Conservation (phyloP, 2,113 vertebrate genomes). For the Leuciscus idus region DNA sequence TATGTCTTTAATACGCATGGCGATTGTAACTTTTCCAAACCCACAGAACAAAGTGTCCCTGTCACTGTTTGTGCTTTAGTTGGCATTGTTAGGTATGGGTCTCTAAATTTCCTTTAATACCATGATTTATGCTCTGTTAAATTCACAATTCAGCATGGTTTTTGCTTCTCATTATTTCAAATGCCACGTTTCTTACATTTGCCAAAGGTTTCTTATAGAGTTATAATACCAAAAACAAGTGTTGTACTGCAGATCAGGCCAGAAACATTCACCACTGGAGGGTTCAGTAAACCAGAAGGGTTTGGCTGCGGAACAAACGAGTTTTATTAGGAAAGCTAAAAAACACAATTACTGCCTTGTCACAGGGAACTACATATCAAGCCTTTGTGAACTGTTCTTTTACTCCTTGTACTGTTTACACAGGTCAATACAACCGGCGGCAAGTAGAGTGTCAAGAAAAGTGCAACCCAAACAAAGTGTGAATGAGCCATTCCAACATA, state of each 20-base stretch:
- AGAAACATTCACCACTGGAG: not conserved
- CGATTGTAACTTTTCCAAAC: conserved; percentile 10
- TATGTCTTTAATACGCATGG: conserved; percentile 26
- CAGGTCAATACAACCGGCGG: conserved; percentile 35
- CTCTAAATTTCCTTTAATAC: conserved; percentile 43
- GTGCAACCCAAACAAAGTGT: conserved; percentile 48
- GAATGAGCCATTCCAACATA: conserved; percentile 47
- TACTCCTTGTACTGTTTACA: conserved; percentile 20
- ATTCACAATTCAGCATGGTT: conserved; percentile 16
- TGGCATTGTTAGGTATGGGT: conserved; percentile 41
- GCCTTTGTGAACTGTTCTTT: conserved; percentile 47
- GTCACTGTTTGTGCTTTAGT: conserved; percentile 41
- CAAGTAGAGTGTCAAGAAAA: conserved; percentile 28
- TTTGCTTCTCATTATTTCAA: conserved; percentile 41
- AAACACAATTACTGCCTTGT: conserved; percentile 17
- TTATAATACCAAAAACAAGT: conserved; percentile 11
- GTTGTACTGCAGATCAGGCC: not conserved
- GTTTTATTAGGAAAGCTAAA: conserved; percentile 22
- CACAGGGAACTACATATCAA: conserved; percentile 35
- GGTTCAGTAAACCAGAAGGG: conserved; percentile 21
- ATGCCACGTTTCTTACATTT: conserved; percentile 18
- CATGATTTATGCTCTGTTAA: conserved; percentile 39
- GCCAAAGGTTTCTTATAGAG: not conserved
- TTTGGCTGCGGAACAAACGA: conserved; percentile 14
- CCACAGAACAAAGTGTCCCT: conserved; percentile 32